Base-by-base conservation (phyloP, 2,888 invertebrate genomes). In the Choristoneura rosaceana region DNA sequence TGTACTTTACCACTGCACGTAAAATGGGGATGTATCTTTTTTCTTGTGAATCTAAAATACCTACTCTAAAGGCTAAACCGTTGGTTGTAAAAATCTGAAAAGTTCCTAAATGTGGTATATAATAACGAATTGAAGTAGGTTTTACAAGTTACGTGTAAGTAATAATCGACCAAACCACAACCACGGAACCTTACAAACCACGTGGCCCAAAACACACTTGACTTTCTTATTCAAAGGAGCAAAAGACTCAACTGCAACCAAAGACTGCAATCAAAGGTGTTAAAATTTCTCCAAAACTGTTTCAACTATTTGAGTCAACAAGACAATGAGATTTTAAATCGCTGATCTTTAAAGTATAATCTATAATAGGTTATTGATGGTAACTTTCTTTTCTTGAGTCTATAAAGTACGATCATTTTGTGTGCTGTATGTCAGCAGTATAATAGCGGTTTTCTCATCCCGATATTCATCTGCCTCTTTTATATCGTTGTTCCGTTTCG, bases 391-490 rank as follows among this genome's bases (percentile, higher is more conserved):
- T 50, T 15, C n/a, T 61, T n/a, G 47, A 38, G 7, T 38, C 2
- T 25, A 15, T 41, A 60, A 38, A 38, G 55, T 45, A 9, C n/a
- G 45, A 62, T 71, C 63, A 58, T 47, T 67, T 41, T 2, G 33
- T 14, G 50, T 50, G 17, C 82, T 73, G 87, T 89, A 78, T 81
- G 84, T 86, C 83, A 79, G 80, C 75, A 80, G 81, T 81, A 88
- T 87, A 90, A 88, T 86, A 84, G 87, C 86, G 87, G 87, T 87
- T 89, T 87, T 87, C 88, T 88, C 90, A 90, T 92, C 87, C 84
- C 87, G 87, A 90, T 90, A 91, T 92, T 91, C 90, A 90, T 91
- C 90, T 87, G 84, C 84, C 84, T 81, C 84, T 90, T 91, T 90
- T 90, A 90, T 87, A 89, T 87, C 85, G 84, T 82, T 84, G 84